These are phyloP conservation scores for Scaptomyza cyrtandrae DNA, from an alignment of 2,888 invertebrate species.

Conservation along the genomic window DNA sequence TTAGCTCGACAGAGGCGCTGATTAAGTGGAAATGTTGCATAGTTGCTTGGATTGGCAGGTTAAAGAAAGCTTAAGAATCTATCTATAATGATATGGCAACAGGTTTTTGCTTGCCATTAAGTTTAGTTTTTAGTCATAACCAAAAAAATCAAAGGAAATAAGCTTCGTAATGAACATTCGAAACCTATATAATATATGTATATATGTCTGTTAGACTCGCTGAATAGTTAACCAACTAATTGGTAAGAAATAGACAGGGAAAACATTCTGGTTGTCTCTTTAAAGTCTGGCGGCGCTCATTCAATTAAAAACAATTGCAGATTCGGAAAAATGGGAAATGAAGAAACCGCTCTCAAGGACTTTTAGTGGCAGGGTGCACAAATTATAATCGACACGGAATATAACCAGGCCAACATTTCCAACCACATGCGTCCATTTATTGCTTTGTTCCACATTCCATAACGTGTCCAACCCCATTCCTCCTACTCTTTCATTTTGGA, in stretches of 20 bases:
- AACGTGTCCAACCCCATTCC: background rate
- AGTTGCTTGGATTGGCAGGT: slow-evolving; percentile 1
- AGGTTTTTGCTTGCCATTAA: background rate
- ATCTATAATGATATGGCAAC: slow-evolving; percentile 8
- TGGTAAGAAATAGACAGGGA: too few relatives aligned
- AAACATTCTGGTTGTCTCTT: too few relatives aligned
- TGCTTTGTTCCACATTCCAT: slow-evolving; percentile 43
- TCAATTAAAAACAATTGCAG: slow-evolving; percentile 41
- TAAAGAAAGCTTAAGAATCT: background rate
- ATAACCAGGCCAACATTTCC: slow-evolving; percentile 49
- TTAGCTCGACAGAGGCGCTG: slow-evolving; percentile 35
- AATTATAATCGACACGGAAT: slow-evolving; percentile 68
- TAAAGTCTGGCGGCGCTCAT: background rate
- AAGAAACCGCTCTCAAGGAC: slow-evolving; percentile 10
- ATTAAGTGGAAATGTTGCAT: slow-evolving; percentile 29
- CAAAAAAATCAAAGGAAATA: too few relatives aligned
- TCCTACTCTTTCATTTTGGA: slow-evolving; percentile 5
- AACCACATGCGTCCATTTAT: slow-evolving; percentile 73
- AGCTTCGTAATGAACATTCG: too few relatives aligned
- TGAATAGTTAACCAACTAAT: too few relatives aligned
- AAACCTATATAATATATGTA: too few relatives aligned
- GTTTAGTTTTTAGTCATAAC: background rate
- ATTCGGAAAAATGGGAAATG: background rate
- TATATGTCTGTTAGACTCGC: too few relatives aligned
- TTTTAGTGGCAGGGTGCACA: slow-evolving; percentile 26